Conservation (phyloP, 2,113 vertebrate species). For the Tympanuchus pallidicinctus region DNA sequence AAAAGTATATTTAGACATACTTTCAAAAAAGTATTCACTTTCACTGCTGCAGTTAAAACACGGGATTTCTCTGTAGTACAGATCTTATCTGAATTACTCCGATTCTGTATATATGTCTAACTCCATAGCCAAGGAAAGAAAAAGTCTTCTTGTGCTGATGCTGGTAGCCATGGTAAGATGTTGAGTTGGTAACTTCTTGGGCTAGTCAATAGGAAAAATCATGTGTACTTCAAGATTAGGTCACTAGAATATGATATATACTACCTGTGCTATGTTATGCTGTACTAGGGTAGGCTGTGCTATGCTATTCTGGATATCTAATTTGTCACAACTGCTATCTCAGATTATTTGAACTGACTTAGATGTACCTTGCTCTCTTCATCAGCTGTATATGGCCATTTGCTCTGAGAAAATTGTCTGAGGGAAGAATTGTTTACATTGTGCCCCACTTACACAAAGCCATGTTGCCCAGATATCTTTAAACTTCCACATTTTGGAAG, state of each 20-base stretch:
- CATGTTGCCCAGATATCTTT: background rate
- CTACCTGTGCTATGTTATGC: background rate
- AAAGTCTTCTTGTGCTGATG: background rate
- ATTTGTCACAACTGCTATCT: background rate
- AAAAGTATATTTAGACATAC: background rate
- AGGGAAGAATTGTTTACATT: background rate
- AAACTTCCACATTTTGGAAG: background rate
- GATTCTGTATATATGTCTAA: background rate
- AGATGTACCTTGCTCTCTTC: background rate
- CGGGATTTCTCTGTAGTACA: background rate
- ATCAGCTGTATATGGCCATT: background rate
- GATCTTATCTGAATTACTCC: background rate
- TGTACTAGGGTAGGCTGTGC: background rate
- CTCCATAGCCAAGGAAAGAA: background rate
- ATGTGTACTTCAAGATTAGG: background rate
- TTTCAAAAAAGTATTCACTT: background rate
- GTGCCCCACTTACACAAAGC: background rate
- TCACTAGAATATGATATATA: background rate
- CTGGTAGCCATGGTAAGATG: background rate
- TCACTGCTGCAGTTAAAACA: background rate
- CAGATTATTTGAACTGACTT: background rate
- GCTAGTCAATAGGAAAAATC: background rate
- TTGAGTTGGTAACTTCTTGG: background rate
- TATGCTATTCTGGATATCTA: background rate
- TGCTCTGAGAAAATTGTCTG: background rate